These are phyloP conservation scores for Watsonalla binaria DNA, from an alignment of 2,888 invertebrate species.

Conservation along the genomic window DNA sequence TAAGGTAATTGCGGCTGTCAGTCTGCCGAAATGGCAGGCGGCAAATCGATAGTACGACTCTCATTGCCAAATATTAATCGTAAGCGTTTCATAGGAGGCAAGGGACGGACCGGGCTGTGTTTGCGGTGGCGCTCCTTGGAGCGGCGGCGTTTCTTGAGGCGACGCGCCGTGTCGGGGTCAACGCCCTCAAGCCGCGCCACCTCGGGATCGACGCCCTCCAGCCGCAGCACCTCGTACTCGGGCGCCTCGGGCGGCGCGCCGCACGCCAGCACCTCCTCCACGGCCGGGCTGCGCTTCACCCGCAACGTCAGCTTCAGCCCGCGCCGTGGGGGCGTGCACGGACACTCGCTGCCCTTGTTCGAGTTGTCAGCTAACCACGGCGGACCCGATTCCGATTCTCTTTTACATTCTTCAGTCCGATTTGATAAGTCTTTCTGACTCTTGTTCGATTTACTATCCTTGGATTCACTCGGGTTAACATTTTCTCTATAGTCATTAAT, in stretches of 20 bases:
- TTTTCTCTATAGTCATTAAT: slow-evolving; percentile 73
- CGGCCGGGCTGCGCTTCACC: slow-evolving; percentile 91
- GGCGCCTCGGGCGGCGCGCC: slow-evolving; percentile 85
- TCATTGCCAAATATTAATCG: slow-evolving; percentile 93
- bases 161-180: slow-evolving; percentile 74
- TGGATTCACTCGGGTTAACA: slow-evolving; percentile 70
- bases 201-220: slow-evolving; percentile 90
- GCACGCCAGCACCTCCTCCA: slow-evolving; percentile 89
- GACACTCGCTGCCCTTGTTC: slow-evolving; percentile 70
- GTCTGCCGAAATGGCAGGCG: slow-evolving; percentile 83
- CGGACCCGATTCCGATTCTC: slow-evolving; percentile 57
- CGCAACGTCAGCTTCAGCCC: slow-evolving; percentile 88
- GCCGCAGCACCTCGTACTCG: slow-evolving; percentile 90
- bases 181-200: slow-evolving; percentile 90
- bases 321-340: slow-evolving; percentile 79
- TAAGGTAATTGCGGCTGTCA: slow-evolving; percentile 69
- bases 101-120: slow-evolving; percentile 76
- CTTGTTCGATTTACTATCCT: slow-evolving; percentile 61
- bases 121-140: slow-evolving; percentile 71
- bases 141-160: slow-evolving; percentile 76
- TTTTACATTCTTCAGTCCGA: slow-evolving; percentile 59
- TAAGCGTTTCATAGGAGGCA: slow-evolving; percentile 89
- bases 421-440: slow-evolving; percentile 56
- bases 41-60: slow-evolving; percentile 92
- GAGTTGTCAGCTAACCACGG: slow-evolving; percentile 68